Evolutionary conservation across 35 echinoderm and acorn worm species (phyloP), one percentile per base, ranked within the genome.

Genomic region (Eucidaris tribuloides): DNA sequence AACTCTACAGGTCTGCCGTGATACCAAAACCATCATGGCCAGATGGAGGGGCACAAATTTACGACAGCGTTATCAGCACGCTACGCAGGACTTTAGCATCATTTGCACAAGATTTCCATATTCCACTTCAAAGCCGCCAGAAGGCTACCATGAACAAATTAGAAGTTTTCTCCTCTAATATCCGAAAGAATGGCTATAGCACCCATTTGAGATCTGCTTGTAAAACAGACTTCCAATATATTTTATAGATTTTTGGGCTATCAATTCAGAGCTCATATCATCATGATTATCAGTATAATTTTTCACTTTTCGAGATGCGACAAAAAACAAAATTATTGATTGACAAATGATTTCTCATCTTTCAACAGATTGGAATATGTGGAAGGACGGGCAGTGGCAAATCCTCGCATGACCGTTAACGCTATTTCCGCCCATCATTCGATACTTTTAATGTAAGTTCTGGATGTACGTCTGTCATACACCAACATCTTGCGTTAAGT

Each of bases 351-450:
- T n/a, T n/a, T n/a, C n/a, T n/a, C n/a, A n/a, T n/a, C n/a, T n/a
- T n/a, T n/a, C n/a, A n/a, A n/a, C n/a, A 95, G 92, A 74, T 95
- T 79, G 92, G 92, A 79, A 95, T 95, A 0, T 95, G 92, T 86
- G 88, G 88, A 28, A 81, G 88, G 23, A 90, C 88, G 1, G 88
- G 88, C 5, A 90, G 88, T 79, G 88, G 92, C n/a, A 94, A 94
- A 42, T 95, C 92, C n/a, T 95, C 92, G 28, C 83, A 90, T n/a
- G n/a, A 1, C 82, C 92, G 23, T 42, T 95, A 2, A 84, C 87
- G 37, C 56, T 95, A 17, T 90, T 95, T 40, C 65, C 87, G 49
- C 59, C 91, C 4, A 93, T 93, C n/a, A n/a, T n/a, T n/a, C n/a
- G 91, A 93, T 64, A 82, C 55, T 49, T 93, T 65, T 58, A 77